These are phyloP conservation scores for Drosophila tristis DNA, from an alignment of 1,140 invertebrate species.

Conservation along the genomic window DNA sequence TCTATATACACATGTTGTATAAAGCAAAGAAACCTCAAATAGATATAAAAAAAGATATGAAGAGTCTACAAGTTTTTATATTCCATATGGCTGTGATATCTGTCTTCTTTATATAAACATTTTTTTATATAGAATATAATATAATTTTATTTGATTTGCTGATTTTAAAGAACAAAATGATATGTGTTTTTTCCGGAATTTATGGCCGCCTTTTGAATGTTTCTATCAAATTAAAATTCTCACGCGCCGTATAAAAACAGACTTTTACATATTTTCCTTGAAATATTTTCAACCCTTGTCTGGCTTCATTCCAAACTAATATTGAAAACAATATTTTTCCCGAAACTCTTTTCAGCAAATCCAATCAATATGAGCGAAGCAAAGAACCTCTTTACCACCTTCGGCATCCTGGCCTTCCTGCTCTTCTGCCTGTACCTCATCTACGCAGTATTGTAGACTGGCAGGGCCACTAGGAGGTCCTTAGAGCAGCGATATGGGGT, in stretches of 20 bases:
- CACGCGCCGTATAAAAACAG: slow-evolving; percentile 56
- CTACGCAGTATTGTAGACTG: slow-evolving; percentile 77
- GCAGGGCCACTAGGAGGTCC: slow-evolving; percentile 8
- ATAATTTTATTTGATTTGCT: slow-evolving; percentile 55
- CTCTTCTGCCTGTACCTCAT: slow-evolving; percentile 70
- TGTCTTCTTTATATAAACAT: slow-evolving; percentile 37
- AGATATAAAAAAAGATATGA: slow-evolving; percentile 33
- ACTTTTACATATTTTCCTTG: slow-evolving; percentile 32
- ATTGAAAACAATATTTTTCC: not conserved
- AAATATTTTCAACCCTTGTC: slow-evolving; percentile 21
- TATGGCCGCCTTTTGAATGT: slow-evolving; percentile 61
- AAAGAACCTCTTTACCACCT: slow-evolving; percentile 75
- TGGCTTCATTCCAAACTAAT: slow-evolving; percentile 26
- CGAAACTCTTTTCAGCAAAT: slow-evolving; percentile 28
- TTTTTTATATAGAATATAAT: slow-evolving; percentile 18
- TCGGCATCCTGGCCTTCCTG: slow-evolving; percentile 74
- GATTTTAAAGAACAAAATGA: slow-evolving; percentile 70
- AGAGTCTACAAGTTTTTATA: slow-evolving; percentile 37
- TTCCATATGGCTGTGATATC: slow-evolving; percentile 55
- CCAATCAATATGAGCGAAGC: slow-evolving; percentile 74
- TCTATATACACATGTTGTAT: slow-evolving; percentile 26
- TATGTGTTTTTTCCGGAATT: slow-evolving; percentile 62
- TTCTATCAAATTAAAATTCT: slow-evolving; percentile 55
- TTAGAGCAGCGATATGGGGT: slow-evolving; percentile 49
- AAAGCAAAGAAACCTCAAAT: slow-evolving; percentile 38